Conservation (phyloP, 2,797 vertebrate species). For the Sciurus vulgaris region DNA sequence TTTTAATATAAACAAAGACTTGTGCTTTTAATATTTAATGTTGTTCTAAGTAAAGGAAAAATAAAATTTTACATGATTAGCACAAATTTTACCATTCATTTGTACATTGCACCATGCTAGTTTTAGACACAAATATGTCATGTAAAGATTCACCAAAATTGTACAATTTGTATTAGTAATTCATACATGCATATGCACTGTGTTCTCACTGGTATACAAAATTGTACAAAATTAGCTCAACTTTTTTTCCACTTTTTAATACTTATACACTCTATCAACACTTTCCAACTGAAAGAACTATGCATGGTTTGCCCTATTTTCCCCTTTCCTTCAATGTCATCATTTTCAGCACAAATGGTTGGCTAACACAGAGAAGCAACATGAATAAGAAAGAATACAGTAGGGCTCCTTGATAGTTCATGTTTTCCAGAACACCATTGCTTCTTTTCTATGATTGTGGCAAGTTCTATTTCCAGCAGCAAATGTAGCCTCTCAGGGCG, state of each 20-base stretch:
- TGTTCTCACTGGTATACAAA: conserved; percentile 15
- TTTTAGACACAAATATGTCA: conserved; percentile 60
- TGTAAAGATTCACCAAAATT: conserved; percentile 22
- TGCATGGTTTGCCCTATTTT: neutral
- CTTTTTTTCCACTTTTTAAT: conserved; percentile 40
- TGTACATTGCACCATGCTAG: neutral
- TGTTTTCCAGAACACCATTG: conserved; percentile 17
- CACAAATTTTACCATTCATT: neutral
- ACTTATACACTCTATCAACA: conserved; percentile 31
- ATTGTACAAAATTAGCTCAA: neutral
- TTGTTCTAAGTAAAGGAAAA: conserved; percentile 50
- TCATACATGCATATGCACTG: neutral
- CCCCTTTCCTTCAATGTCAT: conserved; percentile 10
- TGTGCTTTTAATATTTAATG: conserved; percentile 51
- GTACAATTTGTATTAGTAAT: conserved; percentile 2
- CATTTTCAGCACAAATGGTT: conserved; percentile 52
- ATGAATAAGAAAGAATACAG: conserved; percentile 28
- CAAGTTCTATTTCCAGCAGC: conserved; percentile 1
- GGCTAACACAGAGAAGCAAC: neutral
- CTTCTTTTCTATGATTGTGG: conserved; percentile 6
- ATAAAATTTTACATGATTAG: conserved; percentile 22
- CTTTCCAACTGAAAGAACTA: conserved; percentile 42
- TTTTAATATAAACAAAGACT: conserved; percentile 28
- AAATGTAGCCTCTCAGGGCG: neutral
- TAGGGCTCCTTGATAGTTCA: neutral